A percentile compares a stretch with the other conserved stretches of the same genome.
phyloP scores from a whole-genome alignment of 2,113 vertebrate genomes.

The Atractosteus spatula region DNA sequence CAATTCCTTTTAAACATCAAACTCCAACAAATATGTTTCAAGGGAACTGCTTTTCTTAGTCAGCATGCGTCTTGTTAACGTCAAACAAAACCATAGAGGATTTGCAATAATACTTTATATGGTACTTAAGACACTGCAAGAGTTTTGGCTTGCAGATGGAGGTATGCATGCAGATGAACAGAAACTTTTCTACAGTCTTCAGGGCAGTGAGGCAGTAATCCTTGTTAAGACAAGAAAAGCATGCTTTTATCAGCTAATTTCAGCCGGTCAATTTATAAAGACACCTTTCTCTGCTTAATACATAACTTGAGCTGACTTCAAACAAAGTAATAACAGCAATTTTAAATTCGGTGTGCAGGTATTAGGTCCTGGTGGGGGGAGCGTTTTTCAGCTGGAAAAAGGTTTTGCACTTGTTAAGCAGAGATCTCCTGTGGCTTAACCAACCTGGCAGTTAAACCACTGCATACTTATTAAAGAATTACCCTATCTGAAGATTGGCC shows the following conservation, averaged over 20 bases:
- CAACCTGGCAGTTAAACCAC: constrained; percentile 1
- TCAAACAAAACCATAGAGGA: too few relatives aligned
- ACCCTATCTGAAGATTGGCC: neutral
- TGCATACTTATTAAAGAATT: constrained; percentile 4
- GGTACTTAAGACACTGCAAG: too few relatives aligned
- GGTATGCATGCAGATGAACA: too few relatives aligned
- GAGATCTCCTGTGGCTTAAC: neutral
- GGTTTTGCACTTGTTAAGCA: neutral
- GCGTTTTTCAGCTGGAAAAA: neutral
- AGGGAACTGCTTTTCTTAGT: too few relatives aligned
- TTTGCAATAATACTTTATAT: too few relatives aligned
- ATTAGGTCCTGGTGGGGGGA: neutral
- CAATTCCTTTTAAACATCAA: too few relatives aligned
- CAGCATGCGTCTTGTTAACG: too few relatives aligned
- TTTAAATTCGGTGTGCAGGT: neutral
- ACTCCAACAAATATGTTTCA: too few relatives aligned
- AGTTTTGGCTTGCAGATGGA: too few relatives aligned
- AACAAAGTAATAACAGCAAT: neutral
- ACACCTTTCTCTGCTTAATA: neutral
- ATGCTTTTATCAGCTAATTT: neutral
- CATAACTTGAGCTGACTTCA: constrained; percentile 7
- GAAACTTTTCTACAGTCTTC: too few relatives aligned
- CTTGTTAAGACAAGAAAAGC: neutral
- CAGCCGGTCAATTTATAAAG: neutral
- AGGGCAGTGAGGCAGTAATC: too few relatives aligned